Evolutionary conservation across 2,888 invertebrate species (phyloP).

Genomic region (Euphydryas editha): DNA sequence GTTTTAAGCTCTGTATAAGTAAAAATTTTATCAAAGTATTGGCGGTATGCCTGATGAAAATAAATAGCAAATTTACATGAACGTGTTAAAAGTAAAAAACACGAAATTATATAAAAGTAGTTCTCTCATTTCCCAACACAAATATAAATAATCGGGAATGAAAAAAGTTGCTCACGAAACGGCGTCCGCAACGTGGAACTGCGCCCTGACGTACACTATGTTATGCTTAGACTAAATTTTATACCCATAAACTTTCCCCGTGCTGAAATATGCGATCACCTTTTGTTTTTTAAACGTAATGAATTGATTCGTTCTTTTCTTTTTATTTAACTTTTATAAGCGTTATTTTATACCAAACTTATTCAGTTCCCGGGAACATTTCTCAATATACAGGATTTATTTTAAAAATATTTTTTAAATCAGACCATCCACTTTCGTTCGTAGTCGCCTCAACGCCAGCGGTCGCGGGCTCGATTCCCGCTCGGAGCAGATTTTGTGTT

Average conservation of each 20-base stretch:
- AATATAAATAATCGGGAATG: conserved; percentile 38
- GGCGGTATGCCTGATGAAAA: neutral
- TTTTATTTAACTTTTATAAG: no score
- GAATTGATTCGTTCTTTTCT: neutral
- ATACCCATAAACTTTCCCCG: conserved; percentile 41
- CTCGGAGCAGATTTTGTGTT: no score
- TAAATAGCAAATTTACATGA: neutral
- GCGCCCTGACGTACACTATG: conserved; percentile 49
- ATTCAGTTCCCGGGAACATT: no score
- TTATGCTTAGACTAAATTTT: conserved; percentile 48
- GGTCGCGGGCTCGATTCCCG: no score
- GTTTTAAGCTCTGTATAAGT: no score
- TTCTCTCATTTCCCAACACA: conserved; percentile 31
- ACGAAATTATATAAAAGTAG: neutral
- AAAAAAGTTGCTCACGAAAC: conserved; percentile 33
- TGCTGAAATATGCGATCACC: conserved; percentile 28
- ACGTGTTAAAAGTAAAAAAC: neutral
- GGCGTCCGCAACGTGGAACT: conserved; percentile 35
- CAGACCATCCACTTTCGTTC: no score
- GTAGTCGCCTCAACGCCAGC: no score
- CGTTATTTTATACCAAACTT: no score
- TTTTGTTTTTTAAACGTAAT: conserved; percentile 14
- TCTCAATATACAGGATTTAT: no score
- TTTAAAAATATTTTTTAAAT: no score
- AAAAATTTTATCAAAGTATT: no score